Conservation (phyloP, 2,797 vertebrate genomes). For the Lepus townsendii region DNA sequence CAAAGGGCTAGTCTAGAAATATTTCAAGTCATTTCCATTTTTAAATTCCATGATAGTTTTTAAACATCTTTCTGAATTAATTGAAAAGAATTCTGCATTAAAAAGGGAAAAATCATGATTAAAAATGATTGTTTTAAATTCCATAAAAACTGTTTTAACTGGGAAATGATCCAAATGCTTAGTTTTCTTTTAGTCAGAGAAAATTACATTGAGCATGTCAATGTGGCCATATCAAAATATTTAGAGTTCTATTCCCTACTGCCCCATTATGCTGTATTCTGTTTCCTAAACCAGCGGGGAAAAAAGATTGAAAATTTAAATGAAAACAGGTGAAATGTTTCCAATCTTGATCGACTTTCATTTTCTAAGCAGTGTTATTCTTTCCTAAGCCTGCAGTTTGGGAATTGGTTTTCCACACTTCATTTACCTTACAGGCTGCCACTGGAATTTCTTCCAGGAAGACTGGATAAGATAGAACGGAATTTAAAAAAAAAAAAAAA, state of each 20-base stretch:
- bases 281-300: slow-evolving; percentile 57
- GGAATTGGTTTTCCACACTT: slow-evolving; percentile 80
- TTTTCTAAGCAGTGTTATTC: slow-evolving; percentile 77
- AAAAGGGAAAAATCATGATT: neutral
- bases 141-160: neutral
- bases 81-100: slow-evolving; percentile 21
- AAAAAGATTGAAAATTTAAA: slow-evolving; percentile 69
- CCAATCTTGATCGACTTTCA: slow-evolving; percentile 71
- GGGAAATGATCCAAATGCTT: neutral
- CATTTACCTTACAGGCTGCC: slow-evolving; percentile 74
- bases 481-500: neutral
- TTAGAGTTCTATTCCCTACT: neutral
- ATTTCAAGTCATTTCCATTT: slow-evolving; percentile 10
- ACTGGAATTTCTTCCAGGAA: slow-evolving; percentile 62
- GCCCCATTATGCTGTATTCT: slow-evolving; percentile 2
- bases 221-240: slow-evolving; percentile 47
- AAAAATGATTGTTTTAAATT: slow-evolving; percentile 45
- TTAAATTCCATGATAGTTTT: neutral
- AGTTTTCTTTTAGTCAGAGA: neutral
- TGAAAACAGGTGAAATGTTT: slow-evolving; percentile 68
- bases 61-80: slow-evolving; percentile 22
- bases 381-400: slow-evolving; percentile 74
- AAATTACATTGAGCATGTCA: neutral
- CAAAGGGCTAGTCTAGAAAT: neutral
- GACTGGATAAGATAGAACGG: neutral